phyloP scores from a whole-genome alignment of 2,113 vertebrate genomes.

The Pangasianodon gigas region DNA sequence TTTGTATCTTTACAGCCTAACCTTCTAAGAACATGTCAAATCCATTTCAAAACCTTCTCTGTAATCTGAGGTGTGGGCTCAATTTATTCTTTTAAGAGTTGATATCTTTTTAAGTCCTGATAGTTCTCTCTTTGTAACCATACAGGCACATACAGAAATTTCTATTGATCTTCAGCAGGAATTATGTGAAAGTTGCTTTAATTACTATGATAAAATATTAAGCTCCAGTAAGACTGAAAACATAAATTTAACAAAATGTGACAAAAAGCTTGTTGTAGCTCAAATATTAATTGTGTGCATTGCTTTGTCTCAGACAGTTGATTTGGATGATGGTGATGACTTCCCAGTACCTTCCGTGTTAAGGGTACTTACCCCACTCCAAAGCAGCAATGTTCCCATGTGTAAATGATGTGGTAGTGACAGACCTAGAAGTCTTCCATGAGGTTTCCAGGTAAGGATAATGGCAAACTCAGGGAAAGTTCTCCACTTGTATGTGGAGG shows the following conservation, averaged over 20 bases:
- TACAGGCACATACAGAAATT: background rate
- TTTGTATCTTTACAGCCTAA: background rate
- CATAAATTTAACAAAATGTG: background rate
- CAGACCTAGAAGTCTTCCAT: background rate
- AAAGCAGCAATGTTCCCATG: conserved; percentile 10
- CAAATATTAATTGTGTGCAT: background rate
- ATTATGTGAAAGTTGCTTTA: background rate
- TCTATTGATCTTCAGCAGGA: background rate
- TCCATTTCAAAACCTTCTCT: background rate
- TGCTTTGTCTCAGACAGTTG: conserved; percentile 27
- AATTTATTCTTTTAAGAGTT: background rate
- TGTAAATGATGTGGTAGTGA: conserved; percentile 14
- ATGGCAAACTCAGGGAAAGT: conserved; percentile 76
- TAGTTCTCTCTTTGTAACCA: background rate
- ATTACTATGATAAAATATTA: background rate
- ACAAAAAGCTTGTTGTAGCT: background rate
- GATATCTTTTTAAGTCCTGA: background rate
- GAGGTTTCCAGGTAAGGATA: background rate
- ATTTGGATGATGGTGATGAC: conserved; percentile 14
- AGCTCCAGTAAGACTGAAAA: background rate
- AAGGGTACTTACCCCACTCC: background rate
- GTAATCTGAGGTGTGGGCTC: background rate
- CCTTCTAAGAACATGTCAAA: background rate
- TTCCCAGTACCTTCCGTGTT: background rate
- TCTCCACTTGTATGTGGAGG: conserved; percentile 76